Base-by-base conservation (phyloP, 2,113 vertebrate species). In the Pterocles gutturalis region DNA sequence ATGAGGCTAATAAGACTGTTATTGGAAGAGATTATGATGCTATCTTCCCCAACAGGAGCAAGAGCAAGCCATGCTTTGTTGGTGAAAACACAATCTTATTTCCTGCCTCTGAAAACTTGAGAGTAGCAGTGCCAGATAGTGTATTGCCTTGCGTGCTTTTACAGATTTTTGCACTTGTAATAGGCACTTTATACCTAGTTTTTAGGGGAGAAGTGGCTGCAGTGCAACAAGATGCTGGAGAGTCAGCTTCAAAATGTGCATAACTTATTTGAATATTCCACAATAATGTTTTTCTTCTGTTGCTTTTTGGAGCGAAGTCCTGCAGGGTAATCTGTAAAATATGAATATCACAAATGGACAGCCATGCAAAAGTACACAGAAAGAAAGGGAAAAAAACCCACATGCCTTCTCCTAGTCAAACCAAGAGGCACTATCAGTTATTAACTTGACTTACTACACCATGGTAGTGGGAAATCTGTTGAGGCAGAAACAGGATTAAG, bases 341-440 rank as follows among this genome's bases (percentile, higher is more conserved):
- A 33, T 7, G 11, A 86, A 60, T 61, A 49, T 10, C 9, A 45
- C 28, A 65, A 64, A 73, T 9, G n/a, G 29, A 54, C 21, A 76
- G 41, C 10, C 0, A 0, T 46, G 11, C 5, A 70, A 49, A 83
- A 41, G 7, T 15, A 28, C 6, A 46, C 3, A 55, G 51, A 75
- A 84, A 49, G 9, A 76, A 43, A 46, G 17, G 0, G 4, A 22
- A n/a, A 55, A 33, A 29, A 4, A 4, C 1, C 1, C 5, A 2
- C 31, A 38, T 5, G 3, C 7, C 6, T 3, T 2, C n/a, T 69
- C 48, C 54, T 31, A 48, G 38, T 62, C 43, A 87, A 95, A 75
- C 19, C 57, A 93, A 79, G 31, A 15, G 22, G 5, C 16, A 45
- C 17, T 73, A 60, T 49, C 55, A 60, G 61, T 78, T 78, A 57